Evolutionary conservation across 1,140 invertebrate genomes (phyloP), one percentile per base, ranked within the genome.

Genomic region (Epicauta chinensis): DNA sequence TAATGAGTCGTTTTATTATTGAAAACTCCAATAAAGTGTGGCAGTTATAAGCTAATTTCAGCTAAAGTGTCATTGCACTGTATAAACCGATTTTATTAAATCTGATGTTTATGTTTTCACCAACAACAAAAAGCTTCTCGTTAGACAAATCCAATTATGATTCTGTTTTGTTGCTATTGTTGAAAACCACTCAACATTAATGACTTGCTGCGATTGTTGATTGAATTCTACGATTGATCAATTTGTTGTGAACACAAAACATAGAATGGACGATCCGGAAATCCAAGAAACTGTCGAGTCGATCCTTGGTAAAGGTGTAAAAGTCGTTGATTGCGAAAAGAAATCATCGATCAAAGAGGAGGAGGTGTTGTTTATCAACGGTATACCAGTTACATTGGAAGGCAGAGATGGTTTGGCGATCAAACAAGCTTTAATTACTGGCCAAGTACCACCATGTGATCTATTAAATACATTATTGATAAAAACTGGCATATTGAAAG

Each of bases 201-300:
- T 23, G 23, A 23, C 23, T 23, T 23, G 23, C 7, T n/a, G n/a
- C n/a, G n/a, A n/a, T n/a, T n/a, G n/a, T n/a, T n/a, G n/a, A n/a
- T n/a, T n/a, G n/a, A n/a, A n/a, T n/a, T n/a, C n/a, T n/a, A n/a
- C n/a, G n/a, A 16, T 44, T 44, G 16, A 31, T 10, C 17, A 12
- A 23, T 45, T 32, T 32, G 3, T 12, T 15, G 16, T 45, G 12
- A 14, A n/a, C 11, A 12, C 10, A 30, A 30, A 34, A 34, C 6
- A 34, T 34, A 11, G 32, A 34, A 86, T 87, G 80, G 83, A 86
- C 65, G 83, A 87, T 69, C 71, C 75, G 53, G 83, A 87, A 67
- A 84, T 87, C 47, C 83, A 86, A 62, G 85, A 84, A 57, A 86
- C 85, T 36, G 86, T 88, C 29, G 84, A 87, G 69, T 82, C 83